Conservation (phyloP, 2,888 invertebrate genomes). For the Phyllotreta cruciferae region DNA sequence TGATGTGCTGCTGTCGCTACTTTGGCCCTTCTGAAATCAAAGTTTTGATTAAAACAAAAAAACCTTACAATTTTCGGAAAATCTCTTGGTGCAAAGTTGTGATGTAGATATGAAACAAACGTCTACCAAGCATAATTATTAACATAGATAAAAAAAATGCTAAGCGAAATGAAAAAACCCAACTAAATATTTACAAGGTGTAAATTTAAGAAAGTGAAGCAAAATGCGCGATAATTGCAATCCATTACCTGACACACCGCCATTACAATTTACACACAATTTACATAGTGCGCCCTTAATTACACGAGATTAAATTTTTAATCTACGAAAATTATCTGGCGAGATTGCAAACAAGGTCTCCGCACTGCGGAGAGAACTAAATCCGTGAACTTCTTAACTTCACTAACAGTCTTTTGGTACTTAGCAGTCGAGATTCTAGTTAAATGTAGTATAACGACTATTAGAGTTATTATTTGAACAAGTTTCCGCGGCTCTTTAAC, state of each 20-base stretch:
- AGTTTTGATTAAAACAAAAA: conserved; percentile 15
- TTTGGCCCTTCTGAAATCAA: conserved; percentile 60
- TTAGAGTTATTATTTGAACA: conserved; percentile 40
- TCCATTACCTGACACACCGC: background rate
- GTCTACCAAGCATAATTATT: too few relatives aligned
- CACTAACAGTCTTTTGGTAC: conserved; percentile 40
- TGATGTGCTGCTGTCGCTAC: conserved; percentile 59
- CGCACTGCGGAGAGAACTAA: conserved; percentile 35
- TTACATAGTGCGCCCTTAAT: conserved; percentile 19
- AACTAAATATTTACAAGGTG: too few relatives aligned
- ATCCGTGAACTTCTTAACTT: conserved; percentile 38
- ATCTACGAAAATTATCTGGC: conserved; percentile 26
- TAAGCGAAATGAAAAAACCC: too few relatives aligned
- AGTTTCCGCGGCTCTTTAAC: conserved; percentile 30
- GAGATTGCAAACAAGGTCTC: conserved; percentile 30
- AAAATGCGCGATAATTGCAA: too few relatives aligned
- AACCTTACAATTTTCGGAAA: too few relatives aligned
- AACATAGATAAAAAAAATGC: too few relatives aligned
- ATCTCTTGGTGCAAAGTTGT: too few relatives aligned
- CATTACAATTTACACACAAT: conserved; percentile 14
- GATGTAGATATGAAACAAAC: too few relatives aligned
- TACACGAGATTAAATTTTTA: conserved; percentile 12
- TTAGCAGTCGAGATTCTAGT: conserved; percentile 39
- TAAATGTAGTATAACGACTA: conserved; percentile 40
- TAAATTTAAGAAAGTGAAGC: too few relatives aligned